These are phyloP conservation scores for Artemia franciscana DNA, from an alignment of 1,140 invertebrate genomes.

Conservation along the genomic window DNA sequence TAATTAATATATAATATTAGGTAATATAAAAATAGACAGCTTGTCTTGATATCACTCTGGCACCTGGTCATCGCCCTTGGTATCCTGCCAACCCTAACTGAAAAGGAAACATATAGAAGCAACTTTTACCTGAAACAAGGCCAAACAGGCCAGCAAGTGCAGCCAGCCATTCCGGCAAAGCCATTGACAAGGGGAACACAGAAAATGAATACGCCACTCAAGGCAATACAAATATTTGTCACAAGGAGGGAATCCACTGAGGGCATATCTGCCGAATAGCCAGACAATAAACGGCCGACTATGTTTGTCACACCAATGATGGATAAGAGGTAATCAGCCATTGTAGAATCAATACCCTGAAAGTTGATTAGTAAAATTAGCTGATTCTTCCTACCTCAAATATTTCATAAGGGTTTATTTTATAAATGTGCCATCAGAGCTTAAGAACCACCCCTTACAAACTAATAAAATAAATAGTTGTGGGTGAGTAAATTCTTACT, in stretches of 20 bases:
- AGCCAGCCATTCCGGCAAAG: conserved; percentile 50
- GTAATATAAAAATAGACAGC: too few relatives aligned
- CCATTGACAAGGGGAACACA: conserved; percentile 56
- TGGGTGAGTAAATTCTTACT: too few relatives aligned
- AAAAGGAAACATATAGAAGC: conserved; percentile 4
- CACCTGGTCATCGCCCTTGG: too few relatives aligned
- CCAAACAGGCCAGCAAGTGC: conserved; percentile 76
- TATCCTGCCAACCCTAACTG: too few relatives aligned
- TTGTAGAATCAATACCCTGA: conserved; percentile 42
- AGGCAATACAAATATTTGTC: conserved; percentile 77
- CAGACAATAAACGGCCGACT: conserved; percentile 59
- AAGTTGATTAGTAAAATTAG: too few relatives aligned
- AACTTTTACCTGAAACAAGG: conserved; percentile 79
- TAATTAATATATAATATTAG: too few relatives aligned
- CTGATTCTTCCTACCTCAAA: too few relatives aligned
- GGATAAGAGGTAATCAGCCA: conserved; percentile 68
- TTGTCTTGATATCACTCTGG: too few relatives aligned
- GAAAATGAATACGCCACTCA: conserved; percentile 63
- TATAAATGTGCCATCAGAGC: too few relatives aligned
- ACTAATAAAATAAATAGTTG: too few relatives aligned
- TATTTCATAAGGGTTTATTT: too few relatives aligned
- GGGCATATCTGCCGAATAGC: conserved; percentile 59
- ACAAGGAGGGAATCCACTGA: conserved; percentile 71
- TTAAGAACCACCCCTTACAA: too few relatives aligned
- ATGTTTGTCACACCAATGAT: conserved; percentile 91